Conservation (phyloP, 2,797 vertebrate species). For the Dryobates pubescens region DNA sequence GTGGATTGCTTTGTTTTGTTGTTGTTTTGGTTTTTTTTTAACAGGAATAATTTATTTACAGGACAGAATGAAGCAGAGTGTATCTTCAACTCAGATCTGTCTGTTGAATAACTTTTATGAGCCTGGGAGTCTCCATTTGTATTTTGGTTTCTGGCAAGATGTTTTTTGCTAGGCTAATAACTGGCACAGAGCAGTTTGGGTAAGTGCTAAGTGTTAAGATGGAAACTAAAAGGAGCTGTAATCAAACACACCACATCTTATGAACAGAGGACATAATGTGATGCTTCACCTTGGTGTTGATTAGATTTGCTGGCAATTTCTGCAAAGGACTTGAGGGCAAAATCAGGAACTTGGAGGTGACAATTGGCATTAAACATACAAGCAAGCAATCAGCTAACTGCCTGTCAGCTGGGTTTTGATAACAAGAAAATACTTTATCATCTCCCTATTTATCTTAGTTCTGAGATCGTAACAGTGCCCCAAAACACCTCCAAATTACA, state of each 20-base stretch:
- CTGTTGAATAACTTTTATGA: background rate
- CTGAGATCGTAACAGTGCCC: background rate
- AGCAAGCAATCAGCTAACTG: background rate
- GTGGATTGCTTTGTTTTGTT: background rate
- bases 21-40: background rate
- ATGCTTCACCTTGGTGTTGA: background rate
- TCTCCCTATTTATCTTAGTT: background rate
- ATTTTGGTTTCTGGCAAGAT: background rate
- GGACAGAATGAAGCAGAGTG: background rate
- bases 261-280: background rate
- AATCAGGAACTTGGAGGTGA: background rate
- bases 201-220: background rate
- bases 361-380: background rate
- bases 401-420: background rate
- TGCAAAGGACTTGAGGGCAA: background rate
- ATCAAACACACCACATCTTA: background rate
- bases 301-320: background rate
- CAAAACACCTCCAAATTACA: background rate
- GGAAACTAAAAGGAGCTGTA: background rate
- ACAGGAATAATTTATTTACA: slow-evolving; percentile 16
- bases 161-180: background rate
- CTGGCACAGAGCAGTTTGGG: background rate
- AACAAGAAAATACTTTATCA: background rate
- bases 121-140: background rate
- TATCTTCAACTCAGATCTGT: background rate